Evolutionary conservation across 1,140 invertebrate species (phyloP), one percentile per base, ranked within the genome.

Genomic region (Drosophila pandora): DNA sequence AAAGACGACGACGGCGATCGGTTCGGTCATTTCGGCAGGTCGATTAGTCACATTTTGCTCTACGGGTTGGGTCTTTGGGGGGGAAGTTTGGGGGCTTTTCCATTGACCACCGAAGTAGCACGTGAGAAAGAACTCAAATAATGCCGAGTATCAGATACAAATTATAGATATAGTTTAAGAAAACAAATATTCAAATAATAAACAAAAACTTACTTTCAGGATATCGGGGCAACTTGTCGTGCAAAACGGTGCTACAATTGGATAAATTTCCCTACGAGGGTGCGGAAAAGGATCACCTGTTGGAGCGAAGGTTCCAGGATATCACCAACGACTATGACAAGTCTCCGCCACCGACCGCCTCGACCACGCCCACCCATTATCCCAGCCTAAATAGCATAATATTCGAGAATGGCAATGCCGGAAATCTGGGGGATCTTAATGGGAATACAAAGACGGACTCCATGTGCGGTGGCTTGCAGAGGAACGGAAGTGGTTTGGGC

Each of bases 221-320:
- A n/a, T 91, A 91, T 78, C 90, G 90, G 9, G 85, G 88, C 23
- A 91, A 91, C 54, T 87, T 91, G 28, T 91, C 90, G 0, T 91
- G 90, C 50, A 91, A 91, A 73, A 91, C 90, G 0, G 85, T 91
- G 2, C 47, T 91, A 25, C 90, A 91, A 30, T 67, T 91, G 37
- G 90, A 91, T 37, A 91, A 91, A 56, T 91, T 91, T 25, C 77
- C 85, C 6, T 91, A 91, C 56, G 79, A 85, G 41, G 4, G 69
- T 0, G 55, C 43, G 10, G 90, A 91, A n/a, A 91, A 91, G 64
- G 90, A 91, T 52, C 71, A 75, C 30, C 34, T 87, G 49, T 55
- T 91, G 45, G 90, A 91, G 56, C 82, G 90, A 13, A 74, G 90
- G 12, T 91, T 91, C 58, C 80, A 90, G 74, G 90, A 91, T 49